These are phyloP conservation scores for Drosophila maculinotata DNA, from an alignment of 2,888 invertebrate genomes.

Conservation along the genomic window DNA sequence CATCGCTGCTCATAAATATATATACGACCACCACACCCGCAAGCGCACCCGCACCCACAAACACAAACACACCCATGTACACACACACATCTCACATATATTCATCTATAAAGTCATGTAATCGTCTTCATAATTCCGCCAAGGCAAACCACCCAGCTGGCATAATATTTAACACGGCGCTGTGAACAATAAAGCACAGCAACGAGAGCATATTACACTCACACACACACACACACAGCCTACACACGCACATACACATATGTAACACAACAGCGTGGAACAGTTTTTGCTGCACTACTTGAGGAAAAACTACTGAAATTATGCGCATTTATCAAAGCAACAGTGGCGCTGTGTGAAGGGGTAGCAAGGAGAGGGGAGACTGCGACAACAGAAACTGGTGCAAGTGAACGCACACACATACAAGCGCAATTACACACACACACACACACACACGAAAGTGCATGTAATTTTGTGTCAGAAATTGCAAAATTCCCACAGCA, in stretches of 20 bases:
- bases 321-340: constrained; percentile 77
- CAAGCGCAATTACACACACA: constrained; percentile 63
- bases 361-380: constrained; percentile 11
- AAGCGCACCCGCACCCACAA: constrained; percentile 20
- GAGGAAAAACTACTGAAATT: constrained; percentile 76
- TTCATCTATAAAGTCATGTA: constrained; percentile 75
- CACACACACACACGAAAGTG: constrained; percentile 44
- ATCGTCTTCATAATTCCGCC: constrained; percentile 79
- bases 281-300: constrained; percentile 47
- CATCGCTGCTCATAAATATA: constrained; percentile 70
- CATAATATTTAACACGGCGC: constrained; percentile 75
- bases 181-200: constrained; percentile 75
- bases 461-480: constrained; percentile 74
- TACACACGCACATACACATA: constrained; percentile 7
- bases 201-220: constrained; percentile 50
- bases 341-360: constrained; percentile 15
- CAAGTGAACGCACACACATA: constrained; percentile 53
- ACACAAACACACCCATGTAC: neutral
- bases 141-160: constrained; percentile 69
- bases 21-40: constrained; percentile 40
- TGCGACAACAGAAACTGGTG: constrained; percentile 47
- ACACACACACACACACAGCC: constrained; percentile 21
- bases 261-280: constrained; percentile 7
- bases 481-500: constrained; percentile 61
- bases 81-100: constrained; percentile 36